phyloP scores from a whole-genome alignment of 2,797 vertebrate species.

The Ambastaia sidthimunki region DNA sequence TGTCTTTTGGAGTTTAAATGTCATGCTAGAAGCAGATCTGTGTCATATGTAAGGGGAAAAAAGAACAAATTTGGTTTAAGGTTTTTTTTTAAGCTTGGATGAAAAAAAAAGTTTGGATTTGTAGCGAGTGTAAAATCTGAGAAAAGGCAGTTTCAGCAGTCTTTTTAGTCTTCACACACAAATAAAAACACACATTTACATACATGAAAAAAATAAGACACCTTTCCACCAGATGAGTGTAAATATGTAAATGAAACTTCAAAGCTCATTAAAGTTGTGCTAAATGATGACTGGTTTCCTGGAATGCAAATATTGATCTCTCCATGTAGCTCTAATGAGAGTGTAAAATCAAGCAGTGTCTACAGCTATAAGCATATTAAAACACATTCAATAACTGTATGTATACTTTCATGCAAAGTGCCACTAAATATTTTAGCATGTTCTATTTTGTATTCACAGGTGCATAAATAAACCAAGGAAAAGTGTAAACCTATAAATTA shows the following conservation, averaged over 20 bases:
- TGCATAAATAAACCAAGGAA: constrained; percentile 6
- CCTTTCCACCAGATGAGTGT: constrained; percentile 37
- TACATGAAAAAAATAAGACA: constrained; percentile 47
- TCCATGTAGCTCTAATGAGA: constrained; percentile 80
- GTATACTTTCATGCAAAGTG: constrained; percentile 55
- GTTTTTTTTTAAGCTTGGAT: background rate
- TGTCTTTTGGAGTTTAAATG: too few species aligned
- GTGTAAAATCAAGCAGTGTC: constrained; percentile 81
- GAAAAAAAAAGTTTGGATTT: background rate
- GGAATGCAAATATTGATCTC: constrained; percentile 79
- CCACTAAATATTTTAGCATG: constrained; percentile 51
- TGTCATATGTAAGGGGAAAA: too few species aligned
- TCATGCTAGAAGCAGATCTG: too few species aligned
- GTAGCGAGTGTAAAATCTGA: background rate
- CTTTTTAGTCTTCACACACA: constrained; percentile 46
- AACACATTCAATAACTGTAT: constrained; percentile 77
- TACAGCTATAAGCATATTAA: constrained; percentile 67
- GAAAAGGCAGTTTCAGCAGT: constrained; percentile 18
- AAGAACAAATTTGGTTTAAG: too few species aligned
- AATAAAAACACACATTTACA: constrained; percentile 47
- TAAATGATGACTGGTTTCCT: constrained; percentile 69
- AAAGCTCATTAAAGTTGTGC: constrained; percentile 62
- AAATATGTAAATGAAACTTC: constrained; percentile 58
- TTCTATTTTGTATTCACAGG: constrained; percentile 38
- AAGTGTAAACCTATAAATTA: constrained; percentile 17